A percentile compares a stretch with the other conserved stretches of the same genome.
These are phyloP conservation scores for Bombus balteatus DNA, from an alignment of 1,140 invertebrate species.

Conservation along the genomic window DNA sequence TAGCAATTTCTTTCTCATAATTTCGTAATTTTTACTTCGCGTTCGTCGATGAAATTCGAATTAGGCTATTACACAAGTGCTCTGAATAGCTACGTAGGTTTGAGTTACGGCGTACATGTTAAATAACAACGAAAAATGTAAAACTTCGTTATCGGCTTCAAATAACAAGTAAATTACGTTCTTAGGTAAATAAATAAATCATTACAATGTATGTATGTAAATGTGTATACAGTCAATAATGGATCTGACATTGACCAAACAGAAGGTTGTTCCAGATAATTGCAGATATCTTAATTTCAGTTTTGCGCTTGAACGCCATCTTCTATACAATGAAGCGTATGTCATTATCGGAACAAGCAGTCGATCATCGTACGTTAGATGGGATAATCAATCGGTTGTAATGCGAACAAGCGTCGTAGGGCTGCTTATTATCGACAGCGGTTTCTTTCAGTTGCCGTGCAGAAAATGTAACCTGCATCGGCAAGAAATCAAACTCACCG, in stretches of 20 bases:
- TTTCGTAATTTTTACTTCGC: not conserved
- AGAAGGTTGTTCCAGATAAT: not conserved
- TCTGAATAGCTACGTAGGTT: too few relatives aligned
- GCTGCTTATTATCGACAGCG: conserved; percentile 12
- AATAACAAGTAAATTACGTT: too few relatives aligned
- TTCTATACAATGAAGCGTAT: not conserved
- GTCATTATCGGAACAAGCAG: not conserved
- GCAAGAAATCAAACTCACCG: conserved; percentile 27
- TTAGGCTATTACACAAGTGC: too few relatives aligned
- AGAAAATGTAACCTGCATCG: not conserved
- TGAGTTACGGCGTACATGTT: too few relatives aligned
- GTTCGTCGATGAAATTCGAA: not conserved
- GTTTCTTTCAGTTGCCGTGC: not conserved
- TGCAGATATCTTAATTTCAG: not conserved
- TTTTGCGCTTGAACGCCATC: not conserved
- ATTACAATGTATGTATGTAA: not conserved
- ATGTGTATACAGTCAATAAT: not conserved
- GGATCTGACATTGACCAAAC: too few relatives aligned
- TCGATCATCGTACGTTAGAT: conserved; percentile 9
- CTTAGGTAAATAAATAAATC: too few relatives aligned
- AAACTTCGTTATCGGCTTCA: too few relatives aligned
- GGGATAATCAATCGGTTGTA: conserved; percentile 20
- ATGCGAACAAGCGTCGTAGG: not conserved
- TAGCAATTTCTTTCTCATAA: not conserved
- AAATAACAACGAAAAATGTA: too few relatives aligned